A percentile compares a stretch with the other conserved stretches of the same genome.
Evolutionary conservation across 2,113 vertebrate genomes (phyloP).

Genomic region (Periophthalmodon schlosseri): DNA sequence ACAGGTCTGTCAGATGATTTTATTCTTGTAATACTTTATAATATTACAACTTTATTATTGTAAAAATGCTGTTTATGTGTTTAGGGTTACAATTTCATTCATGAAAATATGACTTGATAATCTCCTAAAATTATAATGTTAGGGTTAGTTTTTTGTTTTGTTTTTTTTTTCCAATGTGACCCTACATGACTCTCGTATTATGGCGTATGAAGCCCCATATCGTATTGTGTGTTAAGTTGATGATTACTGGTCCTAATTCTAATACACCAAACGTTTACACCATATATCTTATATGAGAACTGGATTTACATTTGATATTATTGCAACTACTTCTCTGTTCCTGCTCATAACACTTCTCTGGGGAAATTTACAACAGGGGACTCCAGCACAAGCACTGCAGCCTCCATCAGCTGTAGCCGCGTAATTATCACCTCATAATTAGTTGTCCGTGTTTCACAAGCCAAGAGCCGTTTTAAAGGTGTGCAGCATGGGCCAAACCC

Average conservation of each 20-base stretch:
- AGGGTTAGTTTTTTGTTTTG: too few relatives aligned
- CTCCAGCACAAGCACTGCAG: conserved; percentile 10
- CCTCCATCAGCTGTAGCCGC: conserved; percentile 39
- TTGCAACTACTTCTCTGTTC: neutral
- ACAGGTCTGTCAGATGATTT: too few relatives aligned
- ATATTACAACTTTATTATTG: too few relatives aligned
- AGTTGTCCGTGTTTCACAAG: conserved; percentile 38
- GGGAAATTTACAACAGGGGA: conserved; percentile 22
- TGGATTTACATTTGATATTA: neutral
- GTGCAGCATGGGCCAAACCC: conserved; percentile 20
- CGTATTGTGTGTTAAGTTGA: neutral
- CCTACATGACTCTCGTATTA: too few relatives aligned
- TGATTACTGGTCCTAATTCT: neutral
- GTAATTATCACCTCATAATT: conserved; percentile 66
- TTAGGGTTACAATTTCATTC: too few relatives aligned
- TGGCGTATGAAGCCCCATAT: too few relatives aligned
- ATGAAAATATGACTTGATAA: too few relatives aligned
- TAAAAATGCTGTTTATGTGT: too few relatives aligned
- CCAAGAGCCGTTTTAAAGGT: conserved; percentile 26
- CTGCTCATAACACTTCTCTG: conserved; percentile 32
- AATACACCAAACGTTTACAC: neutral
- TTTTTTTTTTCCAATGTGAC: too few relatives aligned
- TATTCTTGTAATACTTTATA: too few relatives aligned
- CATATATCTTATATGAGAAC: neutral
- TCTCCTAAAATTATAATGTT: too few relatives aligned